Percentiles rank a stretch among this genome's conserved stretches.
Evolutionary conservation across 2,113 vertebrate genomes (phyloP).

Genomic region (Oncorhynchus keta): DNA sequence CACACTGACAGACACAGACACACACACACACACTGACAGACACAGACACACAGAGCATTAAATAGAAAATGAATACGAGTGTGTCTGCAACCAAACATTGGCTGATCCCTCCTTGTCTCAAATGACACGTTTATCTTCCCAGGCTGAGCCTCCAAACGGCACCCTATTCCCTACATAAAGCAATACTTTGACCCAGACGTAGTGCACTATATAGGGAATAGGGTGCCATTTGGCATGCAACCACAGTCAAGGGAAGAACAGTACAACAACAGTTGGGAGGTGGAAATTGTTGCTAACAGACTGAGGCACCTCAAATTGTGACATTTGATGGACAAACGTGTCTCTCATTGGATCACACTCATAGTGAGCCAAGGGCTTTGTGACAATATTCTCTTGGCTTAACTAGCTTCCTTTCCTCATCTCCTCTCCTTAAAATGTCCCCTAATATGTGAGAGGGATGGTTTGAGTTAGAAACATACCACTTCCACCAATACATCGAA

Average conservation of each 20-base stretch:
- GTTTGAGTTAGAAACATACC: too few relatives aligned
- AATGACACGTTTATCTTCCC: neutral
- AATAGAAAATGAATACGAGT: neutral
- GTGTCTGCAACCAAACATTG: neutral
- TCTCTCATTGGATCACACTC: neutral
- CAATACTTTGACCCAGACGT: too few relatives aligned
- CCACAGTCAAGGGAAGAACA: neutral
- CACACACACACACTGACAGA: too few relatives aligned
- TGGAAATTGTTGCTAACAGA: neutral
- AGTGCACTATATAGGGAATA: too few relatives aligned
- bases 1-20: too few relatives aligned
- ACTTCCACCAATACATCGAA: neutral
- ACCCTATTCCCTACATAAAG: too few relatives aligned
- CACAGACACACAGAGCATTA: too few relatives aligned
- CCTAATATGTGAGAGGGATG: neutral
- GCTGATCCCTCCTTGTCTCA: neutral
- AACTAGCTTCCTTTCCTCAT: neutral
- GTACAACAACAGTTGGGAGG: neutral
- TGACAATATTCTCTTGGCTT: neutral
- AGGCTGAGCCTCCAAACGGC: neutral
- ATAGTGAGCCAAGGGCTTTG: neutral
- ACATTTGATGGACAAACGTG: neutral
- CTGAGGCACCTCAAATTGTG: neutral
- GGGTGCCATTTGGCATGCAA: too few relatives aligned
- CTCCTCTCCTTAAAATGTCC: neutral